Evolutionary conservation across 2,113 vertebrate species (phyloP).

Genomic region (Regulus satrapa): DNA sequence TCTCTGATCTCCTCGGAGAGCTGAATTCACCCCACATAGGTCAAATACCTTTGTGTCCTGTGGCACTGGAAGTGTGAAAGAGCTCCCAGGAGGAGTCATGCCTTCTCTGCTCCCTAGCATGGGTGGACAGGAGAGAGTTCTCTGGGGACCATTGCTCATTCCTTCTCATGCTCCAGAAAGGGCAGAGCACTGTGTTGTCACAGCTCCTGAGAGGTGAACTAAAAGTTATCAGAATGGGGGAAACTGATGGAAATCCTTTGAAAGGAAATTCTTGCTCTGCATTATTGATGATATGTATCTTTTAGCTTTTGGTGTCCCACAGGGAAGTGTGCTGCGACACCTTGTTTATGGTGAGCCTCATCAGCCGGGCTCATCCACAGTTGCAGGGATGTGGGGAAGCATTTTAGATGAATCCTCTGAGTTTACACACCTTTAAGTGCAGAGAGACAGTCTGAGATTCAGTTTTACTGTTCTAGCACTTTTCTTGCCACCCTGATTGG

Average conservation of each 20-base stretch:
- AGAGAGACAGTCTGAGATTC: background rate
- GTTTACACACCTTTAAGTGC: background rate
- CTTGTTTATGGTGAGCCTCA: background rate
- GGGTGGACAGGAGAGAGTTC: background rate
- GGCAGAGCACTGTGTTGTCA: background rate
- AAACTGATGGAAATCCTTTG: background rate
- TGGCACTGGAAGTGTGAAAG: background rate
- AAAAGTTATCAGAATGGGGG: background rate
- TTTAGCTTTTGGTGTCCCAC: background rate
- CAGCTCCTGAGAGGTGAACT: background rate
- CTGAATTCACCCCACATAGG: background rate
- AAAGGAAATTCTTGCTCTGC: background rate
- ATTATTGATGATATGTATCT: accelerated
- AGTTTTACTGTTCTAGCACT: background rate
- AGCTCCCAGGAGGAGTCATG: background rate
- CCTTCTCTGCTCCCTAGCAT: background rate
- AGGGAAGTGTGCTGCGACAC: background rate
- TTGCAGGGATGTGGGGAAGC: background rate
- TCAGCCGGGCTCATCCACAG: background rate
- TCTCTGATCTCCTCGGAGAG: background rate
- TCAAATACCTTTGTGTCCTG: background rate
- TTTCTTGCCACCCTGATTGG: constrained; percentile 13
- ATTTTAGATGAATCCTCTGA: background rate
- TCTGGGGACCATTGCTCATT: background rate
- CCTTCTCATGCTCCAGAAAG: background rate